Conservation (phyloP, 2,888 invertebrate genomes). For the Lithophane leautieri region DNA sequence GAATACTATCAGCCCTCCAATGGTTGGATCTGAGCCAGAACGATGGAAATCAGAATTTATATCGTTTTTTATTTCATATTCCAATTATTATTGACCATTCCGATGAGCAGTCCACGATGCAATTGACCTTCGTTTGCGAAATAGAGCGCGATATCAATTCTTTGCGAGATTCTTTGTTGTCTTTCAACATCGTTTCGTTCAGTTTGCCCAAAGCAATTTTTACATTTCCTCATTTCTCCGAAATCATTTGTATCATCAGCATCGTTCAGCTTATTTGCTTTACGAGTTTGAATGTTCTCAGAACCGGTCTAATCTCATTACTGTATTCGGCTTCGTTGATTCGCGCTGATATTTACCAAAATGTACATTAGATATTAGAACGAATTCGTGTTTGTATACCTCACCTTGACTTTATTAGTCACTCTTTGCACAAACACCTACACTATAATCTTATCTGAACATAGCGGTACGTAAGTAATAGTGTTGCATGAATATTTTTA, state of each 20-base stretch:
- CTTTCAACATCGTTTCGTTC: slow-evolving; percentile 32
- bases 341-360: slow-evolving; percentile 61
- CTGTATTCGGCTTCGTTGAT: slow-evolving; percentile 57
- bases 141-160: slow-evolving; percentile 71
- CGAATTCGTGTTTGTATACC: slow-evolving; percentile 54
- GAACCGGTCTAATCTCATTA: slow-evolving; percentile 60
- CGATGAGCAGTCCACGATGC: slow-evolving; percentile 72
- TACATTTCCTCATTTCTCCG: slow-evolving; percentile 60
- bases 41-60: slow-evolving; percentile 79
- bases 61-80: slow-evolving; percentile 81
- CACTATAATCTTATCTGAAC: slow-evolving; percentile 66
- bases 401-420: slow-evolving; percentile 74
- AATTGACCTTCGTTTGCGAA: slow-evolving; percentile 79
- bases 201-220: slow-evolving; percentile 40
- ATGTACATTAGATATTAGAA: slow-evolving; percentile 65
- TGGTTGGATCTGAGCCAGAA: slow-evolving; percentile 84
- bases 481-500: slow-evolving; percentile 56
- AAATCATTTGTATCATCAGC: slow-evolving; percentile 64
- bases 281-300: slow-evolving; percentile 46
- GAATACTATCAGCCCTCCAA: slow-evolving; percentile 68
- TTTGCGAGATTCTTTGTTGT: slow-evolving; percentile 58
- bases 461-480: slow-evolving; percentile 47
- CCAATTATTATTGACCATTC: slow-evolving; percentile 77
- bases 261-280: slow-evolving; percentile 63
- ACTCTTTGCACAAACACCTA: slow-evolving; percentile 65